Base-by-base conservation (phyloP, 2,113 vertebrate species). In the Sander vitreus region DNA sequence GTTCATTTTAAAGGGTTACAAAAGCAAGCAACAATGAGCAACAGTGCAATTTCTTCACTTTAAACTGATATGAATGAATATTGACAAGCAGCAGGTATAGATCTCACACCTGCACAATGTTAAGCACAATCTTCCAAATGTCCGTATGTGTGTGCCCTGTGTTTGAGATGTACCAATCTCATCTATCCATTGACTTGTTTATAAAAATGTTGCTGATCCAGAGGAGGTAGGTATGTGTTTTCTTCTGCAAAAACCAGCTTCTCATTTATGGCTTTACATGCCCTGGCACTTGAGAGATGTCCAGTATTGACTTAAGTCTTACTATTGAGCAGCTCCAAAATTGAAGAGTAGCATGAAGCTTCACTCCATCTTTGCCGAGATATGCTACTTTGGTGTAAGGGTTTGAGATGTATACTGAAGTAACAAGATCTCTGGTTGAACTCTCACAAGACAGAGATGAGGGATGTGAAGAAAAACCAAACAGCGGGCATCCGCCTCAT, bases 391-490 rank as follows among this genome's bases (percentile, higher is more conserved):
- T 79, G 80, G 58, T 75, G 77, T 45, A 62, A 83, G 83, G 73
- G 64, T 78, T 82, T 72, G 69, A 84, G 84, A 87, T 69, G 72
- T 73, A 84, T 59, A 78, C 79, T 51, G 72, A 87, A 91, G 82
- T 77, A 88, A 88, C 81, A 75, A 88, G 74, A 90, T 89, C 58
- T 87, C 84, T 86, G 83, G 77, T 69, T 90, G 84, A 90, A 92
- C 85, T 90, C 91, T 86, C 86, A 81, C 76, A 90, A 90, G 90
- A 86, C 67, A 10, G 63, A 86, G 78, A 89, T 57, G 86, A 91
- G 83, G 90, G 76, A 93, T 93, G 89, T 88, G 80, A 80, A 85
- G 89, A 92, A 90, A 92, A 92, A 87, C 84, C 85, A 90, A 93
- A 89, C 91, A 89, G 91, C 87, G 80, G 87, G 90, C 81, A 89